Base-by-base conservation (phyloP, 2,797 vertebrate species). In the Chanos chanos region DNA sequence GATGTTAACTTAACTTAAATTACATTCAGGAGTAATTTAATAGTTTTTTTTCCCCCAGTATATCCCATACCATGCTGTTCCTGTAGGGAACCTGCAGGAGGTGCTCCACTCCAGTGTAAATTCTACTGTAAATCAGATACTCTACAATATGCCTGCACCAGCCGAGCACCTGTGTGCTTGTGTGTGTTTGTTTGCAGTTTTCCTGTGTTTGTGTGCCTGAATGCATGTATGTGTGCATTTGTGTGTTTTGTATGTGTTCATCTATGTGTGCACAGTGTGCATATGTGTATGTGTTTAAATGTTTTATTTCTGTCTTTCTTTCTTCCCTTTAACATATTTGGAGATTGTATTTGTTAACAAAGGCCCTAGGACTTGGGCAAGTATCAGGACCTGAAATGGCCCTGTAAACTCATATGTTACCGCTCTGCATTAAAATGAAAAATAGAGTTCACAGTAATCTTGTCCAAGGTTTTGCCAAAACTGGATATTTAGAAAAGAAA, bases 361-460 rank as follows among this genome's bases (percentile, higher is more conserved):
- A n/a, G n/a, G n/a, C n/a, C n/a, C n/a, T n/a, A n/a, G n/a, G n/a
- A n/a, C n/a, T n/a, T n/a, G n/a, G n/a, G n/a, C n/a, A n/a, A n/a
- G n/a, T n/a, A n/a, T n/a, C 9, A n/a, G 52, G 31, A n/a, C 47
- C 55, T 66, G 12, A 58, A 51, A n/a, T 52, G 44, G 48, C 61
- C 56, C 45, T 25, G 36, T 13, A 41, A 16, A 33, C 41, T 37
- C 31, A 49, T 44, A 18, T 34, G 64, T 30, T 15, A 28, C 27
- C 25, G 30, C 40, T 59, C 13, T n/a, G 28, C 27, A 15, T 39
- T 44, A 49, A 49, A 54, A 48, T 48, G 43, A 71, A 67, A 53
- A 64, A 52, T 54, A 7, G 4, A 33, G 21, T 40, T 68, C 33
- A 48, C 47, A 51, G 9, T 45, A 44, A 37, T 30, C 51, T 67